Evolutionary conservation across 2,888 invertebrate species (phyloP).

Genomic region (Peribatodes rhomboidaria): DNA sequence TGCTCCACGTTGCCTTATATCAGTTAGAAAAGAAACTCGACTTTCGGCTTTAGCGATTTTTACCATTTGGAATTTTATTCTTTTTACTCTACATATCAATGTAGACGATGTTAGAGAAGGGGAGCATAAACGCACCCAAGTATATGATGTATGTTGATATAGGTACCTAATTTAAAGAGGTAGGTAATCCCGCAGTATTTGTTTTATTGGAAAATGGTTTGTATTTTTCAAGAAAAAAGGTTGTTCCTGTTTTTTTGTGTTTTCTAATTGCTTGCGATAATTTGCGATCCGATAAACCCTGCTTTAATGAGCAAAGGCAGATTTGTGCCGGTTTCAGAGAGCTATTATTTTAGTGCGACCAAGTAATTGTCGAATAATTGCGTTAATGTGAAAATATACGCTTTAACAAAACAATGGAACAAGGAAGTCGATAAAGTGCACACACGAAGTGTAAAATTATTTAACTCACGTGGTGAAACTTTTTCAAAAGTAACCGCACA

Average conservation of each 20-base stretch:
- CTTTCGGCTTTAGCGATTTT: conserved; percentile 56
- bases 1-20: conserved; percentile 50
- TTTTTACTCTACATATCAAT: conserved; percentile 73
- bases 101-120: conserved; percentile 68
- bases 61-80: conserved; percentile 50
- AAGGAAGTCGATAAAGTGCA: conserved; percentile 68
- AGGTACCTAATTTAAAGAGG: background rate
- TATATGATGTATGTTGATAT: background rate
- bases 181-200: background rate
- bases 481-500: background rate
- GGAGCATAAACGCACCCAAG: conserved; percentile 45
- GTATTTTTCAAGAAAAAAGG: background rate
- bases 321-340: conserved; percentile 71
- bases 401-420: conserved; percentile 81
- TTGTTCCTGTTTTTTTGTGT: conserved; percentile 3
- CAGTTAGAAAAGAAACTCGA: conserved; percentile 47
- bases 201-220: background rate
- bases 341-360: conserved; percentile 74
- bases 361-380: conserved; percentile 85
- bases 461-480: conserved; percentile 42
- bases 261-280: conserved; percentile 69
- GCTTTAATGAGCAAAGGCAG: conserved; percentile 74
- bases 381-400: conserved; percentile 84
- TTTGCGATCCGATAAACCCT: conserved; percentile 73
- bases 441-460: conserved; percentile 56